phyloP scores from a whole-genome alignment of 2,888 invertebrate species.

The Drosophila algonquin region DNA sequence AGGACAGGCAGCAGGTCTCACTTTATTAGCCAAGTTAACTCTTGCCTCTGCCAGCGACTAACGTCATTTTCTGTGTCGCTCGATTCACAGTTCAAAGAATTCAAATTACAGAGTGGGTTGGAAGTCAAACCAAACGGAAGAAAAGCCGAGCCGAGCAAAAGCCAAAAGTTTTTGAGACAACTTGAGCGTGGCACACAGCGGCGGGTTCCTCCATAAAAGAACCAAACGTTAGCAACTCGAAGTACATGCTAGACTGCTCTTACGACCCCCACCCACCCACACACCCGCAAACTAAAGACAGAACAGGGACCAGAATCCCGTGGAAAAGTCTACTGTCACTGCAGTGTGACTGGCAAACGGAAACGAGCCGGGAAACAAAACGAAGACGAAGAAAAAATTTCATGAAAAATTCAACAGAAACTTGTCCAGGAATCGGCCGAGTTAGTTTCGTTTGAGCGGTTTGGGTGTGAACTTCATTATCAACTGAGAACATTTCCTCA shows the following conservation, averaged over 20 bases:
- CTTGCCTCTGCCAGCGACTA: conserved; percentile 3
- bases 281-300: not conserved
- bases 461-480: conserved; percentile 38
- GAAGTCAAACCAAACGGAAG: conserved; percentile 41
- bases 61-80: conserved; percentile 21
- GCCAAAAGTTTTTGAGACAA: conserved; percentile 60
- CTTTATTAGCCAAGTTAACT: conserved; percentile 50
- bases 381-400: conserved; percentile 36
- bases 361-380: conserved; percentile 26
- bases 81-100: conserved; percentile 69
- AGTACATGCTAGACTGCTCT: conserved; percentile 33
- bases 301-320: not conserved
- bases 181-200: conserved; percentile 48
- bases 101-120: conserved; percentile 70
- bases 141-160: conserved; percentile 39
- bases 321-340: conserved; percentile 11
- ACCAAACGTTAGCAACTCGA: conserved; percentile 36
- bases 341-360: conserved; percentile 38
- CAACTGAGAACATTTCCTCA: conserved; percentile 23
- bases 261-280: not conserved
- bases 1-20: conserved; percentile 8
- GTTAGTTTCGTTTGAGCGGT: conserved; percentile 11
- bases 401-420: conserved; percentile 62
- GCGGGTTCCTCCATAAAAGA: conserved; percentile 16
- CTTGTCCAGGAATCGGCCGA: conserved; percentile 46